Base-by-base conservation (phyloP, 2,888 invertebrate genomes). In the Petrolisthes cinctipes region DNA sequence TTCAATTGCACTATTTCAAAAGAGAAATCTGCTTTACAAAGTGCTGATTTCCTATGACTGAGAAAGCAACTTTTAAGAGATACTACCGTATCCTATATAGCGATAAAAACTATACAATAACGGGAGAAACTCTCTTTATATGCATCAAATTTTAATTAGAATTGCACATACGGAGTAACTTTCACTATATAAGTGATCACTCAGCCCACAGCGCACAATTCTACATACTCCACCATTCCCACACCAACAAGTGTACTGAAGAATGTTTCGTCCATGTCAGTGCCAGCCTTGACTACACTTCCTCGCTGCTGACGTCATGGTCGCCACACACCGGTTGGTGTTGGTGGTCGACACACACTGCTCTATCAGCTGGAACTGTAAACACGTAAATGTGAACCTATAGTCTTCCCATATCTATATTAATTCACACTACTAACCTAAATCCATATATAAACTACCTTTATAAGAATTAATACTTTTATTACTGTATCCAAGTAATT, bases 351-450 rank as follows among this genome's bases (percentile, higher is more conserved):
- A 84, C 83, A 87, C 87, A 87, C 87, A 7, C 51, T 71, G 82
- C 85, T 85, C 85, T 84, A 88, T 88, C 88, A 88, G 88, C 88
- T 88, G 88, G 85, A 88, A 88, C 85, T 85, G 88, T 88, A 88
- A 88, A 88, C 88, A 88, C 78, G 66, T 54, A 85, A 88, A n/a
- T 53, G 71, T 53, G 66, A 71, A 54, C 5, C 88, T 82, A 85
- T 85, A 85, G 78, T 88, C 11, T 17, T n/a, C 14, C 37, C 53
- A 14, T 71, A 9, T 23, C 4, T 4, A 9, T 14, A 23, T 4
- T 9, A 57, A 71, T 53, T 71, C 54, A 82, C 51, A 56, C 3
- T 9, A 85, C 7, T 51, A 78, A 20, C 4, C n/a, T 61, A n/a
- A 20, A 7, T n/a, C n/a, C 11, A 76, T 61, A 37, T 37, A 17